phyloP scores from a whole-genome alignment of 2,888 invertebrate genomes.

The Trissonchulus latispiculum region DNA sequence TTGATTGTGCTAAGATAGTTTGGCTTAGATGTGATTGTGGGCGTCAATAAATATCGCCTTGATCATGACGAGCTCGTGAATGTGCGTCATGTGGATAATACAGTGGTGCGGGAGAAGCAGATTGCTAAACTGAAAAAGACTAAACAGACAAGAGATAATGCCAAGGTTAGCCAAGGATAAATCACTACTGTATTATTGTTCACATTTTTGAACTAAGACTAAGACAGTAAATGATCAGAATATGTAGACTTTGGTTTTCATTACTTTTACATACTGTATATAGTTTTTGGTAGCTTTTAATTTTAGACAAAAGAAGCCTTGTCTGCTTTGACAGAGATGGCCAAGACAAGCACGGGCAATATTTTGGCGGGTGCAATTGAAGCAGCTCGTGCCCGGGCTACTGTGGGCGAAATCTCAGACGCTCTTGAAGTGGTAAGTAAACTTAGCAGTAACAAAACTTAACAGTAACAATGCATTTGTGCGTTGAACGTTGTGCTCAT shows the following conservation, averaged over 20 bases:
- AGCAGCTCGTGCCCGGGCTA: constrained; percentile 51
- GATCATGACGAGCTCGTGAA: constrained; percentile 52
- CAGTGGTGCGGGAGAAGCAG: constrained; percentile 51
- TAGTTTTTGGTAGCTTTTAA: no score
- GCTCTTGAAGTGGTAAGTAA: constrained; percentile 52
- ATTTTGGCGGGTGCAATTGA: constrained; percentile 51
- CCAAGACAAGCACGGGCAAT: constrained; percentile 49
- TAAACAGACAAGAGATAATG: constrained; percentile 43
- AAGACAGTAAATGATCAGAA: no score
- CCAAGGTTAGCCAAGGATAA: no score
- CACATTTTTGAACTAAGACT: no score
- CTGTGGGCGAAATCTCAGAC: constrained; percentile 54
- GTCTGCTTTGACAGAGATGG: constrained; percentile 45
- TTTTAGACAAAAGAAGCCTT: constrained; percentile 43
- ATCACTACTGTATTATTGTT: no score
- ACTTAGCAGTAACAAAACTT: no score
- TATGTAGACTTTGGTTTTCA: no score
- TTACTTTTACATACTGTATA: no score
- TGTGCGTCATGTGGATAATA: constrained; percentile 53
- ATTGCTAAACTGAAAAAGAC: constrained; percentile 48
- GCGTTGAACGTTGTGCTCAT: no score
- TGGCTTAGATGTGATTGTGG: constrained; percentile 52
- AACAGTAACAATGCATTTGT: no score
- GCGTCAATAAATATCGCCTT: constrained; percentile 55
- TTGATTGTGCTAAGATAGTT: no score